Base-by-base conservation (phyloP, 2,797 vertebrate genomes). In the Falco rusticolus region DNA sequence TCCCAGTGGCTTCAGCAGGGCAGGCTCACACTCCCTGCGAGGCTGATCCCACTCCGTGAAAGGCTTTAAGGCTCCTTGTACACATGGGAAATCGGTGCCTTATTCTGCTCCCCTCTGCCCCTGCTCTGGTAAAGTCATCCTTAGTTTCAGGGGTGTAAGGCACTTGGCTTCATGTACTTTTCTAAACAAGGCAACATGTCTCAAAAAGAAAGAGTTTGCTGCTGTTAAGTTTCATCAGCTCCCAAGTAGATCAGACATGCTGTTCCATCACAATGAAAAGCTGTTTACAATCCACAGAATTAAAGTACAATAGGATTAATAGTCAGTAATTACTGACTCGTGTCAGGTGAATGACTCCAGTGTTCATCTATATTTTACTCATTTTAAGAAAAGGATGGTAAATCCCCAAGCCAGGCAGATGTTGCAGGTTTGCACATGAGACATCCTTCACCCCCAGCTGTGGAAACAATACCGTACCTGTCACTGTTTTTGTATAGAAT, bases 401-500 rank as follows among this genome's bases (percentile, higher is more conserved):
- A 89, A 71, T 93, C 80, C 63, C 65, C 64, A 80, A 72, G 61
- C 1, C 7, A 78, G 60, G 56, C 70, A 91, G 86, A 31, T 54
- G 80, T 65, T 94, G 70, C 61, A 64, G 61, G 68, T 93, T 94
- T 87, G 63, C 45, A 66, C 83, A 54, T 15, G 37, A 1, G 18
- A 83, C 66, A 85, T 82, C 64, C 61, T 72, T 89, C 74, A 94
- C 71, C 45, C 72, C 68, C 74, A 68, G 93, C 68, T 91, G 87
- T 6, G 50, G 76, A 89, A 93, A 86, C 33, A 70, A 71, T 65
- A 60, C 79, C 4, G 3, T 84, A 88, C 43, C 50, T 33, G 86
- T 95, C 94, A 88, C 78, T 87, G 77, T 75, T 89, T 96, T 87
- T 95, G 89, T 88, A 83, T 37, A 91, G 94, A 97, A 97, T 97